Evolutionary conservation across 1,140 invertebrate species (phyloP), one percentile per base, ranked within the genome.

Genomic region (Drosophila pruinosa): DNA sequence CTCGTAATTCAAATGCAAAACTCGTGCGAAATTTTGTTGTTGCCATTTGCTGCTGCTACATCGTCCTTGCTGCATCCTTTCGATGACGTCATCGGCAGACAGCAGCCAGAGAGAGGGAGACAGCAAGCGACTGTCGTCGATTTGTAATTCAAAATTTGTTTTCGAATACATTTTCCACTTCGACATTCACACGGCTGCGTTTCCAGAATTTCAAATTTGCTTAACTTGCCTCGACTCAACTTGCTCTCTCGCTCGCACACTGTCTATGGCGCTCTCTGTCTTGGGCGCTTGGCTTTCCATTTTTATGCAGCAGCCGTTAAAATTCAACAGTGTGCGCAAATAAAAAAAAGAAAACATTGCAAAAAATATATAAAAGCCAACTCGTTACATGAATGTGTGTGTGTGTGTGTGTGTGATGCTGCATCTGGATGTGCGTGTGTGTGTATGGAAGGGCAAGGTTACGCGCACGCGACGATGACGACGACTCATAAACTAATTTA

Each of bases 111-210:
- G 26, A 5, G 5, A 28, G 8, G 26, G 5, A 31, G 6, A 31
- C 6, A 31, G 6, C 28, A 31, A 31, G 28, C 6, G 28, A 31
- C 64, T 54, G 47, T 81, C 52, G 71, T 82, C 83, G 82, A 88
- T 88, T 88, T 88, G 82, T 88, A 82, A 88, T 88, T 88, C 82
- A 88, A 88, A 88, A 88, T 88, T 88, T 88, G 82, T 82, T 88
- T 88, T 88, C 83, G 71, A 88, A 88, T 82, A 86, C 77, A 86
- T 88, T 81, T 81, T 85, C 74, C 78, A 81, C 78, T 77, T 80
- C 52, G 73, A 59, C 75, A 73, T 72, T 74, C 52, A 74, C 65
- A 69, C 67, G 57, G 34, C 28, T 57, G 72, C 72, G 78, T 36
- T 72, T 53, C 17, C 83, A 72, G 82, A 88, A 88, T 88, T 82